Conservation (phyloP, 2,113 vertebrate species). For the Litocranius walleri region DNA sequence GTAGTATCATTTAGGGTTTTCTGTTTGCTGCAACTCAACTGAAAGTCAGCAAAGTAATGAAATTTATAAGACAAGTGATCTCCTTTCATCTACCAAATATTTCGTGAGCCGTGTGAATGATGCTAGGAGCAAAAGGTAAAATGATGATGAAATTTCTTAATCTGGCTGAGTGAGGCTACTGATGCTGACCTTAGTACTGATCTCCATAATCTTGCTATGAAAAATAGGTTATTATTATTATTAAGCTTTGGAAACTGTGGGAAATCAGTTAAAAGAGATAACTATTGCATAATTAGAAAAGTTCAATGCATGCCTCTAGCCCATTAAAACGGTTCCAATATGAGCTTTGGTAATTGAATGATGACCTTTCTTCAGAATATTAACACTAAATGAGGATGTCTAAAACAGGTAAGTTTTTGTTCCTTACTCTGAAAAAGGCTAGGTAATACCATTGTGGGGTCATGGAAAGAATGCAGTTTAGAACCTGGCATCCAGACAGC, state of each 20-base stretch:
- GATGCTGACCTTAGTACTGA: neutral
- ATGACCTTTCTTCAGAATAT: neutral
- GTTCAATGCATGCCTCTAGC: neutral
- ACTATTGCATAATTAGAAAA: neutral
- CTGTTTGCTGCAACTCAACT: neutral
- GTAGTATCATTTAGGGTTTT: neutral
- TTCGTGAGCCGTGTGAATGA: neutral
- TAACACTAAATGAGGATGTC: neutral
- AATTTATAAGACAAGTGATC: neutral
- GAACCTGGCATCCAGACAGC: neutral
- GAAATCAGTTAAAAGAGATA: neutral
- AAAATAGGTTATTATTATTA: constrained; percentile 11
- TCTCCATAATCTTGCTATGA: neutral
- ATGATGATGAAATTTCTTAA: neutral
- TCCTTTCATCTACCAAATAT: neutral
- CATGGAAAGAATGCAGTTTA: neutral
- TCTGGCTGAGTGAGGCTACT: neutral
- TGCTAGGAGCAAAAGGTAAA: neutral
- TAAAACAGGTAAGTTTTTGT: neutral
- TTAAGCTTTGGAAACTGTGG: neutral
- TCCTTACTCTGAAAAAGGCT: neutral
- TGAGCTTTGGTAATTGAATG: neutral
- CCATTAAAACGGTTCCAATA: neutral
- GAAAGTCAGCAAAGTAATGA: neutral
- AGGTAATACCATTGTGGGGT: neutral